Base-by-base conservation (phyloP, 2,113 vertebrate genomes). In the Lutjanus erythropterus region DNA sequence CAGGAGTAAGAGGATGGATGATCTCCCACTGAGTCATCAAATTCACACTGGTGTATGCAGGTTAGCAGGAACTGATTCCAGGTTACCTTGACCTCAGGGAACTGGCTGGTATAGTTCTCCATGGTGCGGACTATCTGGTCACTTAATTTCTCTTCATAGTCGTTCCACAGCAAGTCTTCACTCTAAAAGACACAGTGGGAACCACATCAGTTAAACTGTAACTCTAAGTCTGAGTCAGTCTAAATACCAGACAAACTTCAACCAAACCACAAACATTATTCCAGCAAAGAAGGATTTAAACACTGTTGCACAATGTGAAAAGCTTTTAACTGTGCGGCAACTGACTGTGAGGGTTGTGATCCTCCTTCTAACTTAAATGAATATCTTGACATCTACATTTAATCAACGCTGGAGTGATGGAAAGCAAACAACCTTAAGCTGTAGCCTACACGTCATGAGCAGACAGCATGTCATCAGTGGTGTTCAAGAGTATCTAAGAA, bases 41-140 rank as follows among this genome's bases (percentile, higher is more conserved):
- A 53, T 44, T 56, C 18, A 10, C 42, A 50, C 18, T 2, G 23
- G 37, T 44, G 68, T 0, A 1, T 21, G 5, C 15, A 52, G 19
- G 31, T 70, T 46, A 25, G 15, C 14, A 23, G 11, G 16, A 65
- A 55, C 1, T 42, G 41, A 25, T 52, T 33, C 8, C 9, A 29
- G 27, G 68, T 23, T 29, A 98, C 97, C 96, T 98, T 99, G 60
- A 97, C 94, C 21, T 98, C 97, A 1, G 93, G 92, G 47, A 99
- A 99, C 92, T 99, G 97, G 53, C 94, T 89, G 3, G 97, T 94
- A 64, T 99, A 99, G 86, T 97, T 98, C 87, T 99, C 97, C 97
- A 99, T 96, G 77, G 96, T 96, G 33, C 96, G 93, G 81, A 98
- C 61, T 0, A 96, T 94, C 88, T 99, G 98, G 92, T 98, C 97